Base-by-base conservation (phyloP, 2,113 vertebrate species). In the Indri indri region DNA sequence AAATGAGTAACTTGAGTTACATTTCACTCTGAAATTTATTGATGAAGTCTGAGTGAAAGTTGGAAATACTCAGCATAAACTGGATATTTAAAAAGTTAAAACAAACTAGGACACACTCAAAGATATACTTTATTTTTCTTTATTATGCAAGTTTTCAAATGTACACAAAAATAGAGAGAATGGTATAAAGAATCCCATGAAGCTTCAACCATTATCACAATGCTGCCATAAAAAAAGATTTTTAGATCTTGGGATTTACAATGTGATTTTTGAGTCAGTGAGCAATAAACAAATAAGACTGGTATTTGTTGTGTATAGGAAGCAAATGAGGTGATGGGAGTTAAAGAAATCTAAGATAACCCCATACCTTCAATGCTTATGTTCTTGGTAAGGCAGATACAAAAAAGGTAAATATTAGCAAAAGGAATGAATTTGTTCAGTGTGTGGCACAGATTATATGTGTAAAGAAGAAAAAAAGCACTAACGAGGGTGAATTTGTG, bases 1-100 rank as follows among this genome's bases (percentile, higher is more conserved):
- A 34, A 90, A 79, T 63, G 57, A 89, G 13, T 85, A 63, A 77
- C 32, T 52, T 70, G 73, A 88, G 37, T 73, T 92, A 37, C 30
- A 23, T 91, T 96, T 85, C 40, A 85, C 40, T 86, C 59, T 66
- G 34, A 94, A 83, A 83, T 81, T 14, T 65, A 81, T 47, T 66
- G 73, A 50, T 45, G 9, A 74, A 40, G 52, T 88, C n/a, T n/a
- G 0, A 17, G 7, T 5, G 3, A 65, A n/a, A 50, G 90, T 42
- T 81, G 14, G 32, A 88, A 96, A 86, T 91, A 81, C 23, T 79
- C 10, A 73, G 5, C 5, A 81, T 71, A 74, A 50, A 80, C 9
- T 83, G 11, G 9, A 23, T 70, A 95, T 57, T 92, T 97, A 30
- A 94, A 93, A 95, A 91, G 11, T 45, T 70, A 92, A 90, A 68